Evolutionary conservation across 2,113 vertebrate genomes (phyloP), one percentile per base, ranked within the genome.

Genomic region (Toxotes chatareus): DNA sequence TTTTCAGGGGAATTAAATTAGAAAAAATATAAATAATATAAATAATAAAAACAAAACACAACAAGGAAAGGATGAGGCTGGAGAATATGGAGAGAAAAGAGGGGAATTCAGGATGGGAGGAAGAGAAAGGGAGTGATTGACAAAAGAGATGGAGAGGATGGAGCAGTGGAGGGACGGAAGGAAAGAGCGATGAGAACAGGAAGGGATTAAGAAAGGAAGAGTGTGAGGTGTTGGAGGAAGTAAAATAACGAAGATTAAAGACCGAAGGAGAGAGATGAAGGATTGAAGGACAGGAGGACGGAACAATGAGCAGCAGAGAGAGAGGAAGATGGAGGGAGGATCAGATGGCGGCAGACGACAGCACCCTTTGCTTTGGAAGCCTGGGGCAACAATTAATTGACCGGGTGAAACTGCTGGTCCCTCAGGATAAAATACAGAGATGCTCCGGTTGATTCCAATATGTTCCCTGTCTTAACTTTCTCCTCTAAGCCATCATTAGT

Each of bases 401-500:
- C 42, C 2, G 23, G 83, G 75, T 17, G 31, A 79, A 71, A 36
- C 17, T 0, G 75, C 0, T 1, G 21, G 12, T 67, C 71, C 79
- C 71, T 0, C 34, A 34, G 66, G 83, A 73, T 0, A 36, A 68
- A 84, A n/a, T 65, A 14, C 42, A 36, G 49, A 83, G 14, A 6
- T 6, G 73, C 36, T 55, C 31, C 4, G 14, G 66, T 42, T 55
- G 31, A 49, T 38, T 83, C 72, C 67, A 73, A 57, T 57, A 69
- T 44, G 76, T 60, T 79, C 40, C 7, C 47, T 13, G 53, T 67
- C 86, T 84, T 38, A n/a, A 53, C 79, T 19, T 23, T 31, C 74
- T 51, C 72, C 83, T 81, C 34, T 14, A 8, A 80, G 80, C 59
- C 85, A 65, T 83, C 77, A 73, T 86, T 73, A 88, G 27, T 11